Evolutionary conservation across 2,113 vertebrate species (phyloP), one percentile per base, ranked within the genome.

Genomic region (Heloderma charlesbogerti): DNA sequence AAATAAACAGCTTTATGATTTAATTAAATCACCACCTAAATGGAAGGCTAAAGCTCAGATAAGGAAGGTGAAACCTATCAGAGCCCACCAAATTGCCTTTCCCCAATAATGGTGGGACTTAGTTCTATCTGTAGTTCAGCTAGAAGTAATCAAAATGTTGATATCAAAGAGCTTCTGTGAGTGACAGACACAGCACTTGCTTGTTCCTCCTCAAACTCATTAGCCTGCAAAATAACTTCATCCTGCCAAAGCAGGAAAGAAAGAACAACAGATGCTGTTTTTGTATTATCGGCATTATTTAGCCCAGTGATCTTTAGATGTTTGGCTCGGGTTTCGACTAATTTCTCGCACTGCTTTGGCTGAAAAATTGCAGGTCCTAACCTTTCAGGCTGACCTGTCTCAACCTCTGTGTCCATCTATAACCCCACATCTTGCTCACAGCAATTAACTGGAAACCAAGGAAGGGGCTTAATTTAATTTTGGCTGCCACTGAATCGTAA

Each of bases 251-350:
- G 88, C 94, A 96, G 95, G 91, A 91, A 97, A 97, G 96, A 97
- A 96, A 97, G 96, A 97, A 96, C 96, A 97, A 96, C 97, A 98
- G 97, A 98, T 98, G 97, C 95, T 0, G 91, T 91, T 97, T 97
- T 96, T 94, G 93, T 92, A 93, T 96, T 96, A 97, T 97, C 92
- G 88, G 95, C 88, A 25, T 97, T 95, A 96, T 96, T 97, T 96
- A 95, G 86, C 77, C 92, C 94, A 91, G 93, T 92, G 91, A 87
- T 97, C 95, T 94, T 97, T 66, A 96, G 95, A 96, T 95, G 95
- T 97, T 97, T 97, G 96, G 97, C 96, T 98, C 97, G 96, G 94
- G 95, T 98, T 98, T 98, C 97, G 93, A 93, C 95, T 97, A 97
- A 97, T 97, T 95, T 72, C 67, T 51, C 10, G 92, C 93, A 97